Conservation (phyloP, 2,113 vertebrate genomes). For the Ailurus styani region DNA sequence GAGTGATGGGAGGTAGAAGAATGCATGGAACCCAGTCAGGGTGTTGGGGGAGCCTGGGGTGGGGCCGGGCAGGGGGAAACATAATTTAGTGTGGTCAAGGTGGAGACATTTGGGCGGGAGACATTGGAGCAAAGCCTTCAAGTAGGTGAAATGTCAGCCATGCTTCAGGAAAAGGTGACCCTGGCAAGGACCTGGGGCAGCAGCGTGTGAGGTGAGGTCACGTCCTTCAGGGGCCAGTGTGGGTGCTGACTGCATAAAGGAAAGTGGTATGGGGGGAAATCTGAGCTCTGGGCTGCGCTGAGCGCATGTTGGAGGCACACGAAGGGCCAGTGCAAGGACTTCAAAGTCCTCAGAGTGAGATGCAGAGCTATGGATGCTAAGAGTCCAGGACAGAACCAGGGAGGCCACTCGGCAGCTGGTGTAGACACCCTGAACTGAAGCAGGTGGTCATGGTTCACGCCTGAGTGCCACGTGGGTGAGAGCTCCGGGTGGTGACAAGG, state of each 20-base stretch:
- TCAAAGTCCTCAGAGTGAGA: fast-evolving
- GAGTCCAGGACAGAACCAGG: background rate
- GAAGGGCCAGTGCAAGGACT: background rate
- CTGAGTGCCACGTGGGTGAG: too few species aligned
- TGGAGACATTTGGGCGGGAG: background rate
- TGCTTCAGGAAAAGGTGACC: background rate
- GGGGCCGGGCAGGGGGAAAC: fast-evolving
- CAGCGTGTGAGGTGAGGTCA: too few species aligned
- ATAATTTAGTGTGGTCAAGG: background rate
- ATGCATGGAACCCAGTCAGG: fast-evolving
- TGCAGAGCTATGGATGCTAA: background rate
- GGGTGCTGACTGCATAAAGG: background rate
- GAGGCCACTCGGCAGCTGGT: fast-evolving
- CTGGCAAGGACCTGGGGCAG: fast-evolving
- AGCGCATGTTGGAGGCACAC: fast-evolving
- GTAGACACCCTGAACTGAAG: background rate
- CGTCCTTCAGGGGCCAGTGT: fast-evolving
- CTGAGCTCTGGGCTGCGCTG: fast-evolving
- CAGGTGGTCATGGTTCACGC: fast-evolving
- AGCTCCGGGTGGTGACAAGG: too few species aligned
- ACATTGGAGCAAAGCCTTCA: background rate
- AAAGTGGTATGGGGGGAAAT: too few species aligned
- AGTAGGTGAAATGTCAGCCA: background rate
- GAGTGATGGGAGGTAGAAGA: background rate
- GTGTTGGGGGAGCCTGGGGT: too few species aligned